Base-by-base conservation (phyloP, 2,888 invertebrate species). In the Unio delphinus region DNA sequence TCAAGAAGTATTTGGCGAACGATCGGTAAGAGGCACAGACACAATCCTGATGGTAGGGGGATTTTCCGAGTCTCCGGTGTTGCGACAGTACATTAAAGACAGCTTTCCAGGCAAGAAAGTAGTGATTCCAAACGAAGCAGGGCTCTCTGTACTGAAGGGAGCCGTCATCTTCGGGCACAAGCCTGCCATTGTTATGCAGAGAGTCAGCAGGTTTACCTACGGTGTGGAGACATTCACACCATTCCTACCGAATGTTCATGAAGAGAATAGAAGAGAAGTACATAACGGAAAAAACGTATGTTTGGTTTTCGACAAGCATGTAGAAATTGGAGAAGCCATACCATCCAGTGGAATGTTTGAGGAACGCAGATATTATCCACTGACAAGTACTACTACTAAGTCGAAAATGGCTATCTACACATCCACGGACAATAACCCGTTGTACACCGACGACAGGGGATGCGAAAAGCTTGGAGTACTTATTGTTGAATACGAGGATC, bases 381-480 rank as follows among this genome's bases (percentile, higher is more conserved):
- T 74, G 0, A 69, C 61, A 1, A 66, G 69, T 18, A 69, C 71
- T 5, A 68, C 61, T 63, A 72, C 62, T 5, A 64, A 64, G 59
- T 56, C 77, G 72, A 61, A 68, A 20, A 61, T 80, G 0, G 63
- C 61, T 15, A 69, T 80, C 17, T 80, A 73, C 68, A 69, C 69
- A 6, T 71, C 79, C 0, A 26, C 67, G 18, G 55, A 65, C 17
- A 59, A 59, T 23, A 18, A 71, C 54, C 80, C 78, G n/a, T 28
- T 67, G 26, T 78, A 77, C 60, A 65, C 71, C 0, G 75, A 77
- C 55, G 73, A 73, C 0, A 64, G 58, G 11, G 63, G 63, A 0
- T 69, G 76, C 58, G 63, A 57, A 56, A 72, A 76, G 59, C 65
- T 80, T 20, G 80, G 80, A 11, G 69, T 76, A 23, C 65, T 80